Evolutionary conservation across 2,888 invertebrate genomes (phyloP).

Genomic region (Monopis laevigella): DNA sequence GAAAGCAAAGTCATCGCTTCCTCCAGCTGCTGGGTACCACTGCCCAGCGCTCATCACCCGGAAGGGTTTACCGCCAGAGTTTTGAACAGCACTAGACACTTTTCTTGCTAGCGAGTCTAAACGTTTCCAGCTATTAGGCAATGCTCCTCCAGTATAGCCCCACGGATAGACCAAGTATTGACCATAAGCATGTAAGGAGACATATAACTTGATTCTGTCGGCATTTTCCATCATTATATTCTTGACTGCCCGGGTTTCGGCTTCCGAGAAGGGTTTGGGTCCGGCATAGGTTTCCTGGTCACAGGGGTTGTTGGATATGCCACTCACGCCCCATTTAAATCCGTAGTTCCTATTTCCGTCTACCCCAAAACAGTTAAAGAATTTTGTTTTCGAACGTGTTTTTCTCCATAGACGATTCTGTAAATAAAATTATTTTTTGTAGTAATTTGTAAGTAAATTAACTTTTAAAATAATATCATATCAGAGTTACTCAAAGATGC

Average conservation of each 20-base stretch:
- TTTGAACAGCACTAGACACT: constrained; percentile 45
- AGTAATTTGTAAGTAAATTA: too few species aligned
- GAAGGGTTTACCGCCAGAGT: constrained; percentile 51
- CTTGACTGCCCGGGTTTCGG: constrained; percentile 65
- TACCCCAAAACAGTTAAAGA: constrained; percentile 63
- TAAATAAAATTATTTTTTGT: constrained; percentile 21
- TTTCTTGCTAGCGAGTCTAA: constrained; percentile 43
- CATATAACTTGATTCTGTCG: constrained; percentile 68
- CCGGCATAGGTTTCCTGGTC: constrained; percentile 69
- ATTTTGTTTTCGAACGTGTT: constrained; percentile 51
- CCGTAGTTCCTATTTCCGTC: constrained; percentile 79
- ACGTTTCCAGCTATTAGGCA: constrained; percentile 56
- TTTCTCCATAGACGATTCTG: constrained; percentile 74
- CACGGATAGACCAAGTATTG: constrained; percentile 71
- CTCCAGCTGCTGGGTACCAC: constrained; percentile 70
- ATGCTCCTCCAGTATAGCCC: constrained; percentile 61
- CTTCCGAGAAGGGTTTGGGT: constrained; percentile 67
- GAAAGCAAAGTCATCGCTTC: constrained; percentile 70
- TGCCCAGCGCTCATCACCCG: constrained; percentile 57
- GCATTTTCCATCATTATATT: constrained; percentile 58
- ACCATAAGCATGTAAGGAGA: constrained; percentile 76
- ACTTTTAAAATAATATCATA: too few species aligned
- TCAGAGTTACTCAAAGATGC: too few species aligned
- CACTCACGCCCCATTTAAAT: constrained; percentile 71
- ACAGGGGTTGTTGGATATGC: constrained; percentile 72